Evolutionary conservation across 2,113 vertebrate species (phyloP).

Genomic region (Cephalopholis sonnerati): DNA sequence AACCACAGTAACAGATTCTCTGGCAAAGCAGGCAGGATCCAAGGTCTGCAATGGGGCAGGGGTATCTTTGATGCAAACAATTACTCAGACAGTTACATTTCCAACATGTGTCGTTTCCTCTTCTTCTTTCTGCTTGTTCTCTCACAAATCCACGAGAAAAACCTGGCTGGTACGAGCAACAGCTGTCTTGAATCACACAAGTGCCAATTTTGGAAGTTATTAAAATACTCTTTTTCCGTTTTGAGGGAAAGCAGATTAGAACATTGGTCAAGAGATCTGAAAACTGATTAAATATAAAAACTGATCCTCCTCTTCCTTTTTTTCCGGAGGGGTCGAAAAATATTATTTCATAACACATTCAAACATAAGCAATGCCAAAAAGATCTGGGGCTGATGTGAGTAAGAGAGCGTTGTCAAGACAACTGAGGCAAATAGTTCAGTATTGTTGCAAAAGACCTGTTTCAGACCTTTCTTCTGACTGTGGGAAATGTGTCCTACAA

Average conservation of each 20-base stretch:
- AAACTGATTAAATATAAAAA: not conserved
- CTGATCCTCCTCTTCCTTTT: not conserved
- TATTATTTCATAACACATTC: not conserved
- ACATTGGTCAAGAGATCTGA: not conserved
- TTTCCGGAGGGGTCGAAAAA: not conserved
- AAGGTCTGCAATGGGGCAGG: constrained; percentile 35
- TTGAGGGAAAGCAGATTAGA: not conserved
- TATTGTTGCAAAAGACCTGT: not conserved
- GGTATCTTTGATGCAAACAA: constrained; percentile 1
- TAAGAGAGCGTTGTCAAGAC: not conserved
- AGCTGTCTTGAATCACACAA: constrained; percentile 16
- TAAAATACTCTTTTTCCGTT: not conserved
- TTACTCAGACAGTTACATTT: not conserved
- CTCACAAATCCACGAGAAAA: not conserved
- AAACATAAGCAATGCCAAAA: not conserved
- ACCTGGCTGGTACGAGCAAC: not conserved
- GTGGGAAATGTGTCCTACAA: not conserved
- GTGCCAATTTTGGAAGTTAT: not conserved
- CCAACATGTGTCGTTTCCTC: constrained; percentile 22
- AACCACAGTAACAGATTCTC: not conserved
- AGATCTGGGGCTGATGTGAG: not conserved
- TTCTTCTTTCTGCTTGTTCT: not conserved
- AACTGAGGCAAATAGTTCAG: not conserved
- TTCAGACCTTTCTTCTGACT: not conserved
- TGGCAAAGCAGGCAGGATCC: constrained; percentile 40